Evolutionary conservation across 2,113 vertebrate genomes (phyloP).

Genomic region (Chlorodrepanis virens): DNA sequence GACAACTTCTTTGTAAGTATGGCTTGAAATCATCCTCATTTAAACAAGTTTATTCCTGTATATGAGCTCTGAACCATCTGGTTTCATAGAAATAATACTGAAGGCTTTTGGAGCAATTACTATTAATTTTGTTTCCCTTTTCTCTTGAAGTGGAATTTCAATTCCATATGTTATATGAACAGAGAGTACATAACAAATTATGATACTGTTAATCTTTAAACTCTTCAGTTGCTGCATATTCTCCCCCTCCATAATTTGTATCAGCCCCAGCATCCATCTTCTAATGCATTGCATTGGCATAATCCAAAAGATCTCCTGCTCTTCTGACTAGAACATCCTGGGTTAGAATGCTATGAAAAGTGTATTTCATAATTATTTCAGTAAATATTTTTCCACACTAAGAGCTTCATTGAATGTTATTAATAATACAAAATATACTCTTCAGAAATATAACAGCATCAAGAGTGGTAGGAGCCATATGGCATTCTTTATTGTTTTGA

Average conservation of each 20-base stretch:
- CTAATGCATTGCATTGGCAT: background rate
- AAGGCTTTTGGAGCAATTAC: background rate
- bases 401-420: background rate
- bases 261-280: background rate
- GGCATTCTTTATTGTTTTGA: constrained; percentile 55
- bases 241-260: background rate
- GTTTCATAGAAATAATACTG: background rate
- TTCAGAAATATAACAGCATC: background rate
- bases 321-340: background rate
- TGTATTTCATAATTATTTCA: background rate
- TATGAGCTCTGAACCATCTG: background rate
- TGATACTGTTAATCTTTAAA: background rate
- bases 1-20: background rate
- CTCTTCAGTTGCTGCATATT: background rate
- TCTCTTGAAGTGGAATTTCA: background rate
- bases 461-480: constrained; percentile 34
- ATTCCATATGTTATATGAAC: background rate
- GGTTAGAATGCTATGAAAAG: background rate
- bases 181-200: background rate
- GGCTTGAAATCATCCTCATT: background rate
- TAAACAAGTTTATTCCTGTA: background rate
- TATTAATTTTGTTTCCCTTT: background rate
- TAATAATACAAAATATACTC: constrained; percentile 25
- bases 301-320: background rate
- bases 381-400: constrained; percentile 21